A percentile compares a stretch with the other conserved stretches of the same genome.
These are phyloP conservation scores for Drosophila merina DNA, from an alignment of 2,888 invertebrate species.

Conservation along the genomic window DNA sequence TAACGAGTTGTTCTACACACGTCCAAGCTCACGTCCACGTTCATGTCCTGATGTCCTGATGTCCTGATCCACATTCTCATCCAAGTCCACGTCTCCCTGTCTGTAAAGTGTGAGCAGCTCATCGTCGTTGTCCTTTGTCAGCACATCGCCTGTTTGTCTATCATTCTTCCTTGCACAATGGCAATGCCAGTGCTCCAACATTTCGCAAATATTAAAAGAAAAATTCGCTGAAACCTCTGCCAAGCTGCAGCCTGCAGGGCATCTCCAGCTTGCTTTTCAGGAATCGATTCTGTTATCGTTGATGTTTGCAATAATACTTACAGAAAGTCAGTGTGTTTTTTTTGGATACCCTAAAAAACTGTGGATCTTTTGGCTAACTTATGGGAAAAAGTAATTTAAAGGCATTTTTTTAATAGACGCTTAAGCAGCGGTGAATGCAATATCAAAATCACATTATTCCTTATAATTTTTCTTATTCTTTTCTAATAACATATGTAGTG, in stretches of 20 bases:
- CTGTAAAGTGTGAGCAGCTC: slow-evolving; percentile 25
- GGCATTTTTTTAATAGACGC: no score
- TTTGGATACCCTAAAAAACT: background rate
- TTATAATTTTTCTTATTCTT: background rate
- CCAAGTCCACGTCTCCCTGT: slow-evolving; percentile 15
- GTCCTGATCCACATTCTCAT: slow-evolving; percentile 8
- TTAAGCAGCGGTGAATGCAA: no score
- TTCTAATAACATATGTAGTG: background rate
- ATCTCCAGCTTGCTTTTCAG: slow-evolving; percentile 28
- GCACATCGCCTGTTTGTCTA: slow-evolving; percentile 74
- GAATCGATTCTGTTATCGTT: slow-evolving; percentile 68
- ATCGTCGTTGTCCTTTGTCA: slow-evolving; percentile 71
- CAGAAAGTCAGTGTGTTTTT: slow-evolving; percentile 1
- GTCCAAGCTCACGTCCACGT: slow-evolving; percentile 34
- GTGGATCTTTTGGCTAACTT: background rate
- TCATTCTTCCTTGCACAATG: slow-evolving; percentile 54
- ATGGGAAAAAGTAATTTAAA: background rate
- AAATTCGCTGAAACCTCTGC: slow-evolving; percentile 10
- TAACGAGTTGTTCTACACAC: slow-evolving; percentile 78
- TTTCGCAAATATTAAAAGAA: slow-evolving; percentile 63
- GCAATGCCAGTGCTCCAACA: slow-evolving; percentile 29
- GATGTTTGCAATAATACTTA: slow-evolving; percentile 60
- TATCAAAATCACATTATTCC: no score
- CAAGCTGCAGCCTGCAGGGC: slow-evolving; percentile 2
- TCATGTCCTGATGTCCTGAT: slow-evolving; percentile 33